Base-by-base conservation (phyloP, 2,888 invertebrate genomes). In the Ephialtes manifestator region DNA sequence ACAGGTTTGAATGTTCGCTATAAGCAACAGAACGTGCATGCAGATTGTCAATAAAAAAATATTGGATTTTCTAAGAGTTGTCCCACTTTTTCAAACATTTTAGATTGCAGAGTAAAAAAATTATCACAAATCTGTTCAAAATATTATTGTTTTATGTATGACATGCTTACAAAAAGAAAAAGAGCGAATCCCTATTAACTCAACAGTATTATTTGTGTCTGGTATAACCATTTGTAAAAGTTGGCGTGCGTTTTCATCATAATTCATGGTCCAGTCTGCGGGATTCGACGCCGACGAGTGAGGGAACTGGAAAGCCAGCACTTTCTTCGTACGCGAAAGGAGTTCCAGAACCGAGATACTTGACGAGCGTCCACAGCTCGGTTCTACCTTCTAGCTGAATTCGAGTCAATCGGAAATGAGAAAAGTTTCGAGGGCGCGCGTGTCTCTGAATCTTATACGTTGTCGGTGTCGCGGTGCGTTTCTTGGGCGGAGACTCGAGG, bases 381-480 rank as follows among this genome's bases (percentile, higher is more conserved):
- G 67, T 7, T 70, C 76, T 77, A 65, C 77, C 79, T 85, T 86
- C 60, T 58, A 79, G 67, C 60, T 81, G 81, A 83, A 88, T 87
- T 88, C 84, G 86, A 90, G 89, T 90, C 89, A 89, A 92, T 92
- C 92, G 92, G 91, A 91, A 92, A 92, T 91, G 91, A 92, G 92
- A 89, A 91, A 92, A 92, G 91, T 92, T 88, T 92, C 80, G 85
- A 70, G 86, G 86, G 84, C 51, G 53, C 43, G 79, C 68, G 53
- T 63, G 76, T 85, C 83, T 84, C 89, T 87, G 87, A 87, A 87
- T 88, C 82, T 76, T 74, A 70, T 74, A 71, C 81, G 75, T 76
- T 75, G 65, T 65, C 78, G 63, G 75, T 71, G 43, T 65, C 63
- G 53, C 51, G 78, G 65, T 65, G 31, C 74, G 48, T 55, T 51